Conservation (phyloP, 2,797 vertebrate genomes). For the Gila robusta region DNA sequence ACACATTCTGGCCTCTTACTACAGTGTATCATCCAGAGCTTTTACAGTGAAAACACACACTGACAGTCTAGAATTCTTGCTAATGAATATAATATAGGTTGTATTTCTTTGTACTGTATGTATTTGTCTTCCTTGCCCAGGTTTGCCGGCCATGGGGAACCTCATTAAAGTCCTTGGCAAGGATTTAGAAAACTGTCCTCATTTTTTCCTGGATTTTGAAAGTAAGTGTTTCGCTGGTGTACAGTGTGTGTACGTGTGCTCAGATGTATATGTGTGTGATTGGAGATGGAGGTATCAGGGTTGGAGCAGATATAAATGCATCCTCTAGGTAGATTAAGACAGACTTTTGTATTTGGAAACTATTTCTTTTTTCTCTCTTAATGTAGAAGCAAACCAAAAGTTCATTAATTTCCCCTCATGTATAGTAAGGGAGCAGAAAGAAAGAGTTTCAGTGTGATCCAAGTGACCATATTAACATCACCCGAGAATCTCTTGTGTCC, state of each 20-base stretch:
- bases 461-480: slow-evolving; percentile 67
- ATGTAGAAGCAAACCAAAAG: neutral
- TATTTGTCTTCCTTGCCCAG: slow-evolving; percentile 86
- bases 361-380: slow-evolving; percentile 11
- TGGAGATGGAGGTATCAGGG: slow-evolving; percentile 69
- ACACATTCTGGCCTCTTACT: neutral
- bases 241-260: slow-evolving; percentile 55
- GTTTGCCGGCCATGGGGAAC: slow-evolving; percentile 96
- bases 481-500: slow-evolving; percentile 59
- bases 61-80: slow-evolving; percentile 7
- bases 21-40: neutral
- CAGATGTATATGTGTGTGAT: slow-evolving; percentile 61
- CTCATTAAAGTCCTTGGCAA: slow-evolving; percentile 99
- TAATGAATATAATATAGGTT: slow-evolving; percentile 33
- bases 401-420: neutral
- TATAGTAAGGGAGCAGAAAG: slow-evolving; percentile 54
- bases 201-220: slow-evolving; percentile 99
- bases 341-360: slow-evolving; percentile 14
- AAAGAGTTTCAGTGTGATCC: slow-evolving; percentile 72
- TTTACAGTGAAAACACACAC: neutral
- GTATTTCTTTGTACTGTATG: slow-evolving; percentile 75
- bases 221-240: slow-evolving; percentile 87
- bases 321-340: slow-evolving; percentile 13
- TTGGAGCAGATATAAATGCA: slow-evolving; percentile 43
- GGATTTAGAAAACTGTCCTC: slow-evolving; percentile 98